Percentiles rank a stretch among this genome's conserved stretches.
phyloP scores from a whole-genome alignment of 2,113 vertebrate species.

The Scartelaos histophorus region DNA sequence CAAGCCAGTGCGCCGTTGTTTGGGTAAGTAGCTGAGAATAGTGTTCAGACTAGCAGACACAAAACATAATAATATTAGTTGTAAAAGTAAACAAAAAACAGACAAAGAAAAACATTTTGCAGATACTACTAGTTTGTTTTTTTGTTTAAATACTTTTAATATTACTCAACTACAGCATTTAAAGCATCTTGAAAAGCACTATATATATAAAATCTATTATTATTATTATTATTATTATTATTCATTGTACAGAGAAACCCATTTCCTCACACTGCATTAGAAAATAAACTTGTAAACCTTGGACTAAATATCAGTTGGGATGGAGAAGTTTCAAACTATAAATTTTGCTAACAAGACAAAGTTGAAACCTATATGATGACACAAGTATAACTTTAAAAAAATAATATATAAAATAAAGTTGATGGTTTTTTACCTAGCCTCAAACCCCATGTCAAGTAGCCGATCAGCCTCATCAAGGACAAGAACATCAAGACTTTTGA shows the following conservation, averaged over 20 bases:
- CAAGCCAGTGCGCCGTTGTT: slow-evolving; percentile 92
- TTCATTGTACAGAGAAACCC: too few species aligned
- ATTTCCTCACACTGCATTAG: too few species aligned
- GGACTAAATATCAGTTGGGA: too few species aligned
- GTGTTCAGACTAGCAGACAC: slow-evolving; percentile 82
- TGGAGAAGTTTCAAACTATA: not conserved
- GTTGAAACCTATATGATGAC: not conserved
- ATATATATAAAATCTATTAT: too few species aligned
- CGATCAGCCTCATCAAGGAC: slow-evolving; percentile 95
- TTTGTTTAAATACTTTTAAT: too few species aligned
- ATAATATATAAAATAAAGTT: not conserved
- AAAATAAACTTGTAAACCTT: too few species aligned
- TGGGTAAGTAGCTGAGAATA: slow-evolving; percentile 89
- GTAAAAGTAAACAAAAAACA: not conserved
- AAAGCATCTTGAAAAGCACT: too few species aligned
- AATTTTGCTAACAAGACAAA: not conserved
- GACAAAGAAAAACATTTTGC: not conserved
- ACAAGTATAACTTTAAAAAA: not conserved
- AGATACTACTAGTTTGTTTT: not conserved
- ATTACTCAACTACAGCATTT: too few species aligned
- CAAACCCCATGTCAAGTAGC: slow-evolving; percentile 95
- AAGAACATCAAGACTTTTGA: slow-evolving; percentile 88
- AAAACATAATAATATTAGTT: not conserved
- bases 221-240: too few species aligned
- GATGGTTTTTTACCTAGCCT: slow-evolving; percentile 81